Evolutionary conservation across 30 jellyfish, hydroid and myxozoan genomes (phyloP), one percentile per base, ranked within the genome.

Genomic region (Hydractinia symbiolongicarpus): DNA sequence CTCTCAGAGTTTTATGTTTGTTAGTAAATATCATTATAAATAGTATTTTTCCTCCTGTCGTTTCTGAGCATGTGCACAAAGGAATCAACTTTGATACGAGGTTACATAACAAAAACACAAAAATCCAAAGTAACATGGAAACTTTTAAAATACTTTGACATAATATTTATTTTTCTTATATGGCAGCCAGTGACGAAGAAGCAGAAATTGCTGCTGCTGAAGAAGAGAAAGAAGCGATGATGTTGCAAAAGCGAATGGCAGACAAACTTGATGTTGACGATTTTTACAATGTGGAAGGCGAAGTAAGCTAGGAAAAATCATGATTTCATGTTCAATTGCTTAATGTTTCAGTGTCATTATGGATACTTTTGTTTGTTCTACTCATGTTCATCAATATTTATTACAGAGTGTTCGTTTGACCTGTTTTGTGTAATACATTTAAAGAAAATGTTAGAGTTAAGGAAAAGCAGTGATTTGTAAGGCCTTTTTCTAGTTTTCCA

Each of bases 171-270:
- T 40, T 1, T 5, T 15, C 49, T 49, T 44, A 30, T 30, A 30
- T 30, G 44, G 17, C 53, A 90, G 97, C 79, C 16, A 91, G 96
- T 78, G 90, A 83, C 55, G 96, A 93, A 77, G 99, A 93, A 84
- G 99, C 95, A 53, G 95, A 87, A 67, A 60, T 75, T 53, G 99
- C 95, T 9, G 99, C 96, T 5, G 90, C 81, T 60, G 99, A 93
- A 66, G 99, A 93, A 78, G 99, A 93, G 72, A 71, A 83, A 64
- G 99, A 93, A 78, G 99, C 99, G 14, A 58, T 93, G 79, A 56
- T 88, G 11, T 57, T 87, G 55, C 99, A 93, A 72, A 94, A 93
- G 72, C 69, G 94, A 77, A 87, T 93, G 96, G 81, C 83, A 16
- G 90, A 88, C 6, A 83, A 79, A 56, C 93, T 93, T 49, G 89